Percentiles rank a stretch among this genome's conserved stretches.
These are phyloP conservation scores for Apis dorsata DNA, from an alignment of 1,140 invertebrate genomes.

Conservation along the genomic window DNA sequence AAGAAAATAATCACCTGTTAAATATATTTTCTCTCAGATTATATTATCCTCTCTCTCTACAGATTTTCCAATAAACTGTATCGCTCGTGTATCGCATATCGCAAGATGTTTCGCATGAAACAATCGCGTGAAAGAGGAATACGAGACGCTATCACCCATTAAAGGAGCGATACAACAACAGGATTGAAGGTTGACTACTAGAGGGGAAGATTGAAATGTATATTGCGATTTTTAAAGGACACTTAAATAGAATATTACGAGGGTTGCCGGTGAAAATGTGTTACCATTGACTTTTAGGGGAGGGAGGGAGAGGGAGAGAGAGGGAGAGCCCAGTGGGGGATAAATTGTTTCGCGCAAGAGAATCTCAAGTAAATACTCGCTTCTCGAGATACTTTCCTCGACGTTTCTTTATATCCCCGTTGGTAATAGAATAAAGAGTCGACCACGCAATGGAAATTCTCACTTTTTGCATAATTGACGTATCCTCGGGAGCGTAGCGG, in stretches of 20 bases:
- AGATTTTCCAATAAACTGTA: no score
- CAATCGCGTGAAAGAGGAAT: neutral
- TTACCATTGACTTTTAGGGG: conserved; percentile 38
- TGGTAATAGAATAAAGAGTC: conserved; percentile 46
- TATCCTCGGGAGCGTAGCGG: conserved; percentile 12
- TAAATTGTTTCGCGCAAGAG: conserved; percentile 41
- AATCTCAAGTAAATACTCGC: conserved; percentile 26
- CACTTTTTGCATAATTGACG: conserved; percentile 50
- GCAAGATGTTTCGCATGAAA: no score
- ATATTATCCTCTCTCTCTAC: no score
- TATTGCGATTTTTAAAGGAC: conserved; percentile 38
- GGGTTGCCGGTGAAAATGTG: conserved; percentile 29
- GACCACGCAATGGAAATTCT: conserved; percentile 39
- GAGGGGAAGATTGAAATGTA: neutral
- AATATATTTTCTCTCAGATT: no score
- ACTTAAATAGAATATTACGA: conserved; percentile 33
- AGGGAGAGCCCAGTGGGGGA: conserved; percentile 3
- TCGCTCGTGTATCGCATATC: no score
- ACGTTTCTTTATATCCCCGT: conserved; percentile 22
- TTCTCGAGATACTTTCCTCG: neutral
- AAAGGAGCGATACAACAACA: neutral
- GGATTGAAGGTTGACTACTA: neutral
- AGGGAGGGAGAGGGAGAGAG: neutral
- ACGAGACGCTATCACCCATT: neutral
- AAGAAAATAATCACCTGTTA: no score